phyloP scores from a whole-genome alignment of 2,888 invertebrate genomes.

The Branchipolynoe longqiensis region DNA sequence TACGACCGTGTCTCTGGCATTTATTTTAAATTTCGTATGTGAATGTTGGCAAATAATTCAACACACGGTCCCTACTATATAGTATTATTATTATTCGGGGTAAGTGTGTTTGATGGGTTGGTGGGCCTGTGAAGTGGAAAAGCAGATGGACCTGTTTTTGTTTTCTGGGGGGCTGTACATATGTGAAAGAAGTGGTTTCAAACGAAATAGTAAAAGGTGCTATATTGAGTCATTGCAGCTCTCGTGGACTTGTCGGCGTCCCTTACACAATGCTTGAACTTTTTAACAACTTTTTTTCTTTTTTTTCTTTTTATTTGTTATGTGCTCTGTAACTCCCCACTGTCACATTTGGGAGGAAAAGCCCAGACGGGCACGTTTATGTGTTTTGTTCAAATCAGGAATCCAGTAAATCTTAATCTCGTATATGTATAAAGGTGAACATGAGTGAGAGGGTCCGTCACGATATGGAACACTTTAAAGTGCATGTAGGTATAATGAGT shows the following conservation, averaged over 20 bases:
- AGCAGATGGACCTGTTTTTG: not conserved
- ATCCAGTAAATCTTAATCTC: slow-evolving; percentile 6
- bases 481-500: too few species aligned
- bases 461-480: too few species aligned
- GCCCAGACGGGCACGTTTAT: not conserved
- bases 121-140: not conserved
- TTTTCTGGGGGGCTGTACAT: slow-evolving; percentile 38
- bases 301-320: too few species aligned
- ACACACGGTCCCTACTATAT: slow-evolving; percentile 11
- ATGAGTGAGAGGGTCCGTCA: slow-evolving; percentile 37
- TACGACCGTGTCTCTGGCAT: slow-evolving; percentile 29
- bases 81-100: not conserved
- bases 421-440: slow-evolving; percentile 18
- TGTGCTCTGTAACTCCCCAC: too few species aligned
- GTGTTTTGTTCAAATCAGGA: slow-evolving; percentile 18
- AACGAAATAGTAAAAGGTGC: slow-evolving; percentile 39
- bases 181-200: slow-evolving; percentile 32
- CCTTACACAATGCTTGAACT: not conserved
- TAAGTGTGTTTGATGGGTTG: not conserved
- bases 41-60: not conserved
- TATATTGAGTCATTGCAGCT: slow-evolving; percentile 41
- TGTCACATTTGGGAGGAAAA: too few species aligned
- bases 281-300: too few species aligned
- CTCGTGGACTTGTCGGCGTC: not conserved
- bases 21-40: not conserved